Percentiles rank a stretch among this genome's conserved stretches.
phyloP scores from a whole-genome alignment of 1,140 invertebrate genomes.

The Philotrypesis tridentata region DNA sequence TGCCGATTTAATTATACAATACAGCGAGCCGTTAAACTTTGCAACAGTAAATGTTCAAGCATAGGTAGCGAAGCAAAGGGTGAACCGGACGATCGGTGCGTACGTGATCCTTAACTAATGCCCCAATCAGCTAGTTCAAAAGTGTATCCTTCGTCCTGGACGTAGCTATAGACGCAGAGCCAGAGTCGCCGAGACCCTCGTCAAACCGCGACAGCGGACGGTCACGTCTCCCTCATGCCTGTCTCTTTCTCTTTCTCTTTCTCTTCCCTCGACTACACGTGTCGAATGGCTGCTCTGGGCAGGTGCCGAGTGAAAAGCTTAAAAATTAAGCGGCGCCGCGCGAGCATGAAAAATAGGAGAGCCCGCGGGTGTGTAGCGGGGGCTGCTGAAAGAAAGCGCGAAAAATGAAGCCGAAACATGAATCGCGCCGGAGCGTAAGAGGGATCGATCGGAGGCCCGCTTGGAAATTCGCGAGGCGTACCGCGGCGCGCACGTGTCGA shows the following conservation, averaged over 20 bases:
- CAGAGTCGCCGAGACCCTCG: not conserved
- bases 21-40: slow-evolving; percentile 21
- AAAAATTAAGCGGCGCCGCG: not conserved
- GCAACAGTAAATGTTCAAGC: not conserved
- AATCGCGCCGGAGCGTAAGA: not conserved
- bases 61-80: not conserved
- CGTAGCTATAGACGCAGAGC: not conserved
- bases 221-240: not conserved
- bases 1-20: slow-evolving; percentile 1
- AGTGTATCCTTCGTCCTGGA: not conserved
- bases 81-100: not conserved
- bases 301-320: not conserved
- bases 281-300: not conserved
- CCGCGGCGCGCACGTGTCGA: slow-evolving; percentile 59
- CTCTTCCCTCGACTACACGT: not conserved
- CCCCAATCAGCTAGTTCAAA: slow-evolving; percentile 31
- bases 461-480: slow-evolving; percentile 60
- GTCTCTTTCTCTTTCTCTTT: not conserved
- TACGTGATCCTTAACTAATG: slow-evolving; percentile 33
- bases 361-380: too few relatives aligned
- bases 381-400: not conserved
- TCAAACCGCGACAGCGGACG: not conserved
- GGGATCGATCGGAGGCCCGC: slow-evolving; percentile 58
- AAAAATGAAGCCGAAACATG: slow-evolving; percentile 6
- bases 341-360: not conserved